Evolutionary conservation across 2,113 vertebrate species (phyloP).

Genomic region (Hippocampus abdominalis): DNA sequence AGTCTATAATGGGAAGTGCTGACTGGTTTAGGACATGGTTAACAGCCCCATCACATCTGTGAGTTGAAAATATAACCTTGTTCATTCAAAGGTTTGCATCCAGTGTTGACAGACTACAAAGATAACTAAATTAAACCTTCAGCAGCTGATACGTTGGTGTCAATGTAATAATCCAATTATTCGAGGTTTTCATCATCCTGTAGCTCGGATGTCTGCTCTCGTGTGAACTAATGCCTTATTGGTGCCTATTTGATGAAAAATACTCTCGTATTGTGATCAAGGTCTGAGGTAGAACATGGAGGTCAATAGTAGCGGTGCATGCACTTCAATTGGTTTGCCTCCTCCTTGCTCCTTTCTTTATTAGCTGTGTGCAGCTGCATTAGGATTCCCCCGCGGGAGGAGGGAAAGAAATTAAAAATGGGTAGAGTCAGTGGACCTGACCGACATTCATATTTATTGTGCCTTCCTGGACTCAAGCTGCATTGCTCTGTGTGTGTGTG

Average conservation of each 20-base stretch:
- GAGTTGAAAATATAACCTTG: slow-evolving; percentile 10
- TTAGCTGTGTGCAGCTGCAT: slow-evolving; percentile 39
- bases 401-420: slow-evolving; percentile 34
- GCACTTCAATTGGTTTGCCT: slow-evolving; percentile 15
- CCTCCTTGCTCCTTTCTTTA: slow-evolving; percentile 23
- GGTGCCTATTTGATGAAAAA: neutral
- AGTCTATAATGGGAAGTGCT: slow-evolving; percentile 52
- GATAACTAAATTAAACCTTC: neutral
- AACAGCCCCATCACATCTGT: neutral
- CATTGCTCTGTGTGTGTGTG: slow-evolving; percentile 7
- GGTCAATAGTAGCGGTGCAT: slow-evolving; percentile 14
- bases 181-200: neutral
- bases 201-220: neutral
- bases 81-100: slow-evolving; percentile 13
- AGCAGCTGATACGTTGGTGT: neutral
- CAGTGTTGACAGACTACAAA: neutral
- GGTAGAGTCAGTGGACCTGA: slow-evolving; percentile 13
- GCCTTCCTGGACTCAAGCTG: slow-evolving; percentile 11
- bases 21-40: slow-evolving; percentile 53
- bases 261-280: neutral
- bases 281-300: neutral
- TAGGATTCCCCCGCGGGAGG: slow-evolving; percentile 15
- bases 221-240: slow-evolving; percentile 4
- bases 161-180: too few species aligned
- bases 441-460: slow-evolving; percentile 38